Percentiles rank a stretch among this genome's conserved stretches.
phyloP scores from a whole-genome alignment of 2,797 vertebrate genomes.

The Pampus argenteus region DNA sequence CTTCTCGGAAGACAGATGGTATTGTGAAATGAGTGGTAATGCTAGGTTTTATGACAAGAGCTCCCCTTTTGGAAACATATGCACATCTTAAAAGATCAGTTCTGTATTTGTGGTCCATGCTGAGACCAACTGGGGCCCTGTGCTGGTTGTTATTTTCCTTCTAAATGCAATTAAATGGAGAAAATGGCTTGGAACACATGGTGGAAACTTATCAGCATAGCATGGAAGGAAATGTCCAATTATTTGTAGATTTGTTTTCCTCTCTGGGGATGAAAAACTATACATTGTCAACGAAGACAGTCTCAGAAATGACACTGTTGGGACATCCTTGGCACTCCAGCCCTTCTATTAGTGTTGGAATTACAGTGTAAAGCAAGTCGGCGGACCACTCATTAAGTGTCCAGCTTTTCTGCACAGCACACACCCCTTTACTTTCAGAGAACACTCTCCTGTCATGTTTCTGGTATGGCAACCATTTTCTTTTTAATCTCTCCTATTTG shows the following conservation, averaged over 20 bases:
- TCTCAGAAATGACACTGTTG: slow-evolving; percentile 47
- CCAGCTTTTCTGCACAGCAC: slow-evolving; percentile 12
- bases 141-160: slow-evolving; percentile 61
- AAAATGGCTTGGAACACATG: slow-evolving; percentile 68
- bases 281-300: slow-evolving; percentile 47
- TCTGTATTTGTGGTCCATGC: slow-evolving; percentile 52
- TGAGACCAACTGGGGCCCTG: slow-evolving; percentile 45
- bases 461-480: slow-evolving; percentile 58
- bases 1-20: slow-evolving; percentile 60
- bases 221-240: slow-evolving; percentile 58
- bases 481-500: slow-evolving; percentile 52
- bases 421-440: slow-evolving; percentile 27
- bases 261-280: slow-evolving; percentile 49
- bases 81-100: slow-evolving; percentile 52
- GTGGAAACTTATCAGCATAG: slow-evolving; percentile 67
- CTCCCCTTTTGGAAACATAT: slow-evolving; percentile 43
- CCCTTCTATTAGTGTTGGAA: slow-evolving; percentile 46
- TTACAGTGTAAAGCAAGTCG: slow-evolving; percentile 36
- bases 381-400: slow-evolving; percentile 19
- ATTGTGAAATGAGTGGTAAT: slow-evolving; percentile 56
- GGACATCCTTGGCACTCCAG: slow-evolving; percentile 50
- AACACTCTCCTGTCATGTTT: slow-evolving; percentile 30
- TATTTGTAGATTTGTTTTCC: slow-evolving; percentile 55
- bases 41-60: slow-evolving; percentile 37
- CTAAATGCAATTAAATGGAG: slow-evolving; percentile 60